A percentile compares a stretch with the other conserved stretches of the same genome.
These are phyloP conservation scores for Andrena cerasifolii DNA, from an alignment of 1,140 invertebrate species.

Conservation along the genomic window DNA sequence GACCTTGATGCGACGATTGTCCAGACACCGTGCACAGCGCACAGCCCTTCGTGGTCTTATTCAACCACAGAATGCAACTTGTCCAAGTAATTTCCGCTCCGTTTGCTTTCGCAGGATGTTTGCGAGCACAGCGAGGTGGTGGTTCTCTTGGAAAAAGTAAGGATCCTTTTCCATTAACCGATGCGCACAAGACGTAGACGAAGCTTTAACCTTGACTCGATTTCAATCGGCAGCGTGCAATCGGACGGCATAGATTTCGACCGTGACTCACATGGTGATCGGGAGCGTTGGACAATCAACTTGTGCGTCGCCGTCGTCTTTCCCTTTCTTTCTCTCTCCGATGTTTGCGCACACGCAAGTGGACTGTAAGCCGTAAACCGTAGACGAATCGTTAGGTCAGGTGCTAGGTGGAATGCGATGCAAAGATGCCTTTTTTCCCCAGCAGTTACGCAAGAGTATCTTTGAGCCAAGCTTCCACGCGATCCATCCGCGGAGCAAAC, in stretches of 20 bases:
- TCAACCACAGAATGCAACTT: no score
- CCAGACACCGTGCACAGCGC: no score
- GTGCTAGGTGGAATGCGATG: no score
- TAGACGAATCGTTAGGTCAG: no score
- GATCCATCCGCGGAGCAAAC: background rate
- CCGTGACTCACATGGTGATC: slow-evolving; percentile 24
- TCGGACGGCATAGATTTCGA: background rate
- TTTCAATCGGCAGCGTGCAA: slow-evolving; percentile 11
- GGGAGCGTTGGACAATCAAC: background rate
- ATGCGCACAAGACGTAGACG: background rate
- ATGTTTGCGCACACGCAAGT: no score
- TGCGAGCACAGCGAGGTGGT: no score
- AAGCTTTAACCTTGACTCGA: slow-evolving; percentile 25
- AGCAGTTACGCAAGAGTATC: slow-evolving; percentile 4
- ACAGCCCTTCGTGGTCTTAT: background rate
- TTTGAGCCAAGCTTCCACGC: background rate
- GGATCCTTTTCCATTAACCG: no score
- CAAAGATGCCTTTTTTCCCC: background rate
- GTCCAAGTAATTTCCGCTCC: no score
- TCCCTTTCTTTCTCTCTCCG: slow-evolving; percentile 12
- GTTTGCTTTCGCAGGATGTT: no score
- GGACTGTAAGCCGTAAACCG: no score
- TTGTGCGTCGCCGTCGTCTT: background rate
- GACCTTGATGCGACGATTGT: slow-evolving; percentile 10
- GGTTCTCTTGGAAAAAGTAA: no score